These are phyloP conservation scores for Intellagama lesueurii DNA, from an alignment of 2,797 vertebrate genomes.

Conservation along the genomic window DNA sequence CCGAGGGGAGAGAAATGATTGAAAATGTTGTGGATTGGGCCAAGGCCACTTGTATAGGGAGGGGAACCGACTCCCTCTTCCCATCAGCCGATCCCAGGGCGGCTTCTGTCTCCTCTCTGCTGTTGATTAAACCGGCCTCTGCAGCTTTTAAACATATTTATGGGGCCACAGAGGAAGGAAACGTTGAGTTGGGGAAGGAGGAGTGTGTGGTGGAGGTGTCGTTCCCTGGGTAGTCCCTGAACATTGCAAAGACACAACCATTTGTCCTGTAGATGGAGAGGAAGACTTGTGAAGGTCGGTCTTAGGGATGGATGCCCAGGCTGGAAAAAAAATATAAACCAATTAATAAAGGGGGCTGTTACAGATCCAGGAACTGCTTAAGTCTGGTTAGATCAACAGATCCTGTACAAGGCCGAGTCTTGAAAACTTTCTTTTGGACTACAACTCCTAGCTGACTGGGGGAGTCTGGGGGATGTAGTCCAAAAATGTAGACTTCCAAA, in stretches of 20 bases:
- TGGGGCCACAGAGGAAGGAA: neutral
- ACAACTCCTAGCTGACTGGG: neutral
- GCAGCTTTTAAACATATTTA: constrained; percentile 27
- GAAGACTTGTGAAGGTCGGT: neutral
- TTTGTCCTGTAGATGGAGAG: neutral
- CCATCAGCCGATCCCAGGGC: constrained; percentile 7
- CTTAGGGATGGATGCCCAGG: too few species aligned
- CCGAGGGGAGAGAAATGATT: constrained; percentile 24
- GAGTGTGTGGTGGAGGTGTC: neutral
- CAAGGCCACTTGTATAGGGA: constrained; percentile 15
- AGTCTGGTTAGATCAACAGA: neutral
- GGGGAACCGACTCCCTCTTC: neutral
- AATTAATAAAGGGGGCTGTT: neutral
- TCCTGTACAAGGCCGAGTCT: too few species aligned
- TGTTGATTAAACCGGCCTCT: constrained; percentile 31
- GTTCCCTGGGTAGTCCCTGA: neutral
- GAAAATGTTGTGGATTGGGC: constrained; percentile 25
- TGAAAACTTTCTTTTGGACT: neutral
- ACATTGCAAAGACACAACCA: neutral
- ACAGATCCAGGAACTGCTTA: neutral
- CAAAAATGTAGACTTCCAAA: neutral
- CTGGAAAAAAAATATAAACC: neutral
- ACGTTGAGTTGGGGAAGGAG: neutral
- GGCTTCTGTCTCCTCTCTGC: neutral
- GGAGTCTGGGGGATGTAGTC: neutral